phyloP scores from a whole-genome alignment of 2,797 vertebrate genomes.

The Psittacula echo region DNA sequence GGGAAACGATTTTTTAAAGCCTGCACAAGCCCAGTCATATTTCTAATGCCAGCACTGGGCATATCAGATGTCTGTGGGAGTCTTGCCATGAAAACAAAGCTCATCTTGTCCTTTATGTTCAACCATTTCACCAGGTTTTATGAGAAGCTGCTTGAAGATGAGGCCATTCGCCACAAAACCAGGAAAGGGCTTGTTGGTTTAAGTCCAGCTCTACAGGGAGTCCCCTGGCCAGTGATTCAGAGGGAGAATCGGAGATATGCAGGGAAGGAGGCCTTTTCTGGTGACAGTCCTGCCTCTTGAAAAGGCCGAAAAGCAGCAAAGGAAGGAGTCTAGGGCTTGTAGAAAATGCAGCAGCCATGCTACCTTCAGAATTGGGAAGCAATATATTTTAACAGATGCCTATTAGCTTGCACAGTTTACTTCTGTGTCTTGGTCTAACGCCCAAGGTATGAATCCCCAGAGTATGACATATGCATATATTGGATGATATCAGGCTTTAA shows the following conservation, averaged over 20 bases:
- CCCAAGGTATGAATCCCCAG: background rate
- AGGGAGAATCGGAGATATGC: background rate
- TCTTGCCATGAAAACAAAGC: background rate
- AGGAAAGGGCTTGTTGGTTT: background rate
- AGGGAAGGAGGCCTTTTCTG: accelerated
- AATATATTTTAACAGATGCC: background rate
- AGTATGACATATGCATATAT: background rate
- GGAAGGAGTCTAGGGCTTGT: background rate
- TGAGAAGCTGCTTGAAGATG: background rate
- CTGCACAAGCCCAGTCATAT: background rate
- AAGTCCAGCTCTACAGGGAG: background rate
- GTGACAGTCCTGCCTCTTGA: background rate
- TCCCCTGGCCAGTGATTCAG: background rate
- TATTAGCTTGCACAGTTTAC: background rate
- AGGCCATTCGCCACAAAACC: background rate
- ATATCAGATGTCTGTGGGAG: background rate
- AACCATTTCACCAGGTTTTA: background rate
- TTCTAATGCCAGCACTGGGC: background rate
- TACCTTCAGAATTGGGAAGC: background rate
- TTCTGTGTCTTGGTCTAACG: background rate
- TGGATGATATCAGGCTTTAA: background rate
- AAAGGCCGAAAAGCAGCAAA: background rate
- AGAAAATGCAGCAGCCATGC: background rate
- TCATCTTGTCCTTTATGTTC: conserved; percentile 7
- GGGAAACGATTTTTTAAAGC: background rate